phyloP scores from a whole-genome alignment of 2,797 vertebrate genomes.

The Simalia tracyae region DNA sequence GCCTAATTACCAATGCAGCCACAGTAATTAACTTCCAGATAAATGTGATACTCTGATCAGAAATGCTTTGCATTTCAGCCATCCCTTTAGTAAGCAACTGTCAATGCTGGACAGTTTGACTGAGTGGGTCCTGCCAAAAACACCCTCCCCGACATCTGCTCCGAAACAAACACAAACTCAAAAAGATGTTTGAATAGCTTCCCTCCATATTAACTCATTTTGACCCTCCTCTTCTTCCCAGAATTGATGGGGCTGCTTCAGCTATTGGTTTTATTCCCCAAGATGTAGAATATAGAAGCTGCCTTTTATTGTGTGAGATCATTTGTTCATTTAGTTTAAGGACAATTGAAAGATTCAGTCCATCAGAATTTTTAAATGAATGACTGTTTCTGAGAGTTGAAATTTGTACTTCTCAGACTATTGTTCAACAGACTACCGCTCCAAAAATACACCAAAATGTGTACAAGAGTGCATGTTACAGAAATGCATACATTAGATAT shows the following conservation, averaged over 20 bases:
- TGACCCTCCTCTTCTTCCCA: conserved; percentile 58
- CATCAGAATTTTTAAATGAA: background rate
- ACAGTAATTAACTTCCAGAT: conserved; percentile 99
- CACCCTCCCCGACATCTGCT: conserved; percentile 94
- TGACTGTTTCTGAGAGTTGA: background rate
- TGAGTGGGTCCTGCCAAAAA: conserved; percentile 89
- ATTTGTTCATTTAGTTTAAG: background rate
- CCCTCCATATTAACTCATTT: conserved; percentile 61
- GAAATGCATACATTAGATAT: background rate
- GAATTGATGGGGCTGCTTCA: background rate
- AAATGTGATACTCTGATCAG: conserved; percentile 99
- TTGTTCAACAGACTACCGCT: background rate
- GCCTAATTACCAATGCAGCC: conserved; percentile 97
- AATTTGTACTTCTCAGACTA: background rate
- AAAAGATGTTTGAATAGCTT: conserved; percentile 64
- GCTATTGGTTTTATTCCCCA: background rate
- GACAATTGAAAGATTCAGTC: background rate
- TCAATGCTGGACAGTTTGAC: conserved; percentile 90
- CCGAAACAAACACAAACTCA: conserved; percentile 67
- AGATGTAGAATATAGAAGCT: background rate
- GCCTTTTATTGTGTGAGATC: background rate
- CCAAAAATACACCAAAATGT: background rate
- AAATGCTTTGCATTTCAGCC: conserved; percentile 93
- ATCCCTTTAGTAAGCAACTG: conserved; percentile 95
- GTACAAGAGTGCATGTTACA: background rate